A percentile compares a stretch with the other conserved stretches of the same genome.
These are phyloP conservation scores for Zaprionus obscuricornis DNA, from an alignment of 2,888 invertebrate genomes.

Conservation along the genomic window DNA sequence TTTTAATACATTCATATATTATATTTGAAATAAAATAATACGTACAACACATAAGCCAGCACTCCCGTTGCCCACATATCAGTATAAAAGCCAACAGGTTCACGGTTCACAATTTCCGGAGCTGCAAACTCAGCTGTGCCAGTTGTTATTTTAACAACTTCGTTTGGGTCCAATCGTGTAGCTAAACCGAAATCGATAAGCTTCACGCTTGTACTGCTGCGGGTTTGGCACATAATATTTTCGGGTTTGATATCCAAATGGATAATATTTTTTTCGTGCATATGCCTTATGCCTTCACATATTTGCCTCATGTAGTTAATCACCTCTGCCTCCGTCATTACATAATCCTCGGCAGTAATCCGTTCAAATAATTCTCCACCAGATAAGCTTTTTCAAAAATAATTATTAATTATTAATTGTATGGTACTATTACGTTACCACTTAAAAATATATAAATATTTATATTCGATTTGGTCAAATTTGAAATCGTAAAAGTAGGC, in stretches of 20 bases:
- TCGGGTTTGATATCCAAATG: conserved; percentile 99
- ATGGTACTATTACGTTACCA: not conserved
- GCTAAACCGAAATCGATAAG: conserved; percentile 99
- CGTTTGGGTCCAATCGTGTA: conserved; percentile 98
- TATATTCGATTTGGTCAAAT: too few relatives aligned
- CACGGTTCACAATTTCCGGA: conserved; percentile 99
- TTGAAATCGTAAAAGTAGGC: too few relatives aligned
- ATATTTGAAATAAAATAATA: conserved; percentile 60
- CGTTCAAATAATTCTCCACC: conserved; percentile 99
- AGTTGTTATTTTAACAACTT: conserved; percentile 99
- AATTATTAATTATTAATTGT: too few relatives aligned
- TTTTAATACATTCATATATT: too few relatives aligned
- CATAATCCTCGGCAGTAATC: conserved; percentile 98
- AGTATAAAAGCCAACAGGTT: conserved; percentile 99
- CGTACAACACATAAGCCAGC: conserved; percentile 98
- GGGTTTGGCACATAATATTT: conserved; percentile 99
- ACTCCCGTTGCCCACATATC: conserved; percentile 99
- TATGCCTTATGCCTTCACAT: conserved; percentile 98
- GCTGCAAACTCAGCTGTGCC: conserved; percentile 99
- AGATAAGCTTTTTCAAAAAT: too few relatives aligned
- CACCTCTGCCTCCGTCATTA: conserved; percentile 99
- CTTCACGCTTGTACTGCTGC: conserved; percentile 97
- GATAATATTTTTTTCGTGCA: conserved; percentile 99
- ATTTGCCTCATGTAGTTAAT: conserved; percentile 99
- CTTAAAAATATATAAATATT: not conserved